Evolutionary conservation across 1,140 invertebrate genomes (phyloP).

Genomic region (Macrocentrus cingulum): DNA sequence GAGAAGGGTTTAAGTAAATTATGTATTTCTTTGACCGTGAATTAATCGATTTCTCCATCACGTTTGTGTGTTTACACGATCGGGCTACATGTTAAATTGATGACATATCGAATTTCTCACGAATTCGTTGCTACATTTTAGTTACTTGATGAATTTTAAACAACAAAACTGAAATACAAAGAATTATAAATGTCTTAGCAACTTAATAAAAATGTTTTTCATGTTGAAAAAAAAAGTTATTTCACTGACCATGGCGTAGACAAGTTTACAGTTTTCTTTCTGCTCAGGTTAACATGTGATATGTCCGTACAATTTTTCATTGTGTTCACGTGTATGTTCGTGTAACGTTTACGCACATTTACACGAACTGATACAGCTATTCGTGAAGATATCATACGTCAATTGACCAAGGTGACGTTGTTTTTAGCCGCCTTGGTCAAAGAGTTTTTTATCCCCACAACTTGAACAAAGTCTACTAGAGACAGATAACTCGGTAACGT

Average conservation of each 20-base stretch:
- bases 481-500: too few species aligned
- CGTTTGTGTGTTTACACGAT: background rate
- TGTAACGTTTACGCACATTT: background rate
- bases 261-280: too few species aligned
- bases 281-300: too few species aligned
- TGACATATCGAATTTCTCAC: too few species aligned
- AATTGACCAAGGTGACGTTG: background rate
- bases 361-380: slow-evolving; percentile 1
- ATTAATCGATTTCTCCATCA: background rate
- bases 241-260: too few species aligned
- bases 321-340: background rate
- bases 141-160: too few species aligned
- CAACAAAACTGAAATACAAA: too few species aligned
- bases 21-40: background rate
- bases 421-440: background rate
- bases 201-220: too few species aligned
- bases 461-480: background rate
- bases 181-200: too few species aligned
- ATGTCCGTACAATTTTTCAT: background rate
- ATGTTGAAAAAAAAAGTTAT: too few species aligned
- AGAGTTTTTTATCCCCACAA: background rate
- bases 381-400: background rate
- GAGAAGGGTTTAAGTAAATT: background rate
- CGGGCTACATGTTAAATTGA: background rate
- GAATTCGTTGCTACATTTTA: too few species aligned